Conservation (phyloP, 2,113 vertebrate genomes). For the Macquaria ambigua region DNA sequence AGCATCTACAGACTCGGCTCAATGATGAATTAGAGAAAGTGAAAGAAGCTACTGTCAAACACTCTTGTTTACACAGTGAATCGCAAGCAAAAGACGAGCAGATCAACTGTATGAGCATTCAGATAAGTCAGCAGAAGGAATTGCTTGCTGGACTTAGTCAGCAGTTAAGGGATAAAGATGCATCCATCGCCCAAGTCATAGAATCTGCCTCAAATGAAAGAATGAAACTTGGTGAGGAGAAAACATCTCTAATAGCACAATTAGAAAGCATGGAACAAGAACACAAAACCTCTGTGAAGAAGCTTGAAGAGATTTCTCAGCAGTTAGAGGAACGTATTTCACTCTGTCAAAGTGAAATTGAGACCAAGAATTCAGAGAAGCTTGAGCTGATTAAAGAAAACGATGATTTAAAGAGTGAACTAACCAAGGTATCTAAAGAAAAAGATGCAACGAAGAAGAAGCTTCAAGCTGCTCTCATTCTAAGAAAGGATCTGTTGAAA, state of each 20-base stretch:
- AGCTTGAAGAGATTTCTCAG: slow-evolving; percentile 63
- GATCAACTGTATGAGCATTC: slow-evolving; percentile 79
- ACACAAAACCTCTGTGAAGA: slow-evolving; percentile 57
- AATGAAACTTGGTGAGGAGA: slow-evolving; percentile 83
- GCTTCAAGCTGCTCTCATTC: slow-evolving; percentile 87
- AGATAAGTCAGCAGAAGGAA: slow-evolving; percentile 88
- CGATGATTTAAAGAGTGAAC: slow-evolving; percentile 74
- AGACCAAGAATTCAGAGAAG: slow-evolving; percentile 70
- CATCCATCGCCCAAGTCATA: slow-evolving; percentile 84
- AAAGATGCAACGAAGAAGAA: slow-evolving; percentile 89
- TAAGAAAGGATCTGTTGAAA: slow-evolving; percentile 88
- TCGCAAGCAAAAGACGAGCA: slow-evolving; percentile 80
- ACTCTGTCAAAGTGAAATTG: slow-evolving; percentile 58
- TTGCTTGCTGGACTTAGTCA: slow-evolving; percentile 86
- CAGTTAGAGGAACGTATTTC: slow-evolving; percentile 78
- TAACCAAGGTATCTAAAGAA: slow-evolving; percentile 83
- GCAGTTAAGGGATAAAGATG: slow-evolving; percentile 88
- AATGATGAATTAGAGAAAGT: slow-evolving; percentile 64
- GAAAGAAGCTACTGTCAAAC: slow-evolving; percentile 66
- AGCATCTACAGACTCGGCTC: slow-evolving; percentile 71
- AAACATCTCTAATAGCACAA: slow-evolving; percentile 67
- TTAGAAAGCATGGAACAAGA: slow-evolving; percentile 77
- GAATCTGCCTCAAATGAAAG: slow-evolving; percentile 87
- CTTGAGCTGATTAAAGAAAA: slow-evolving; percentile 78
- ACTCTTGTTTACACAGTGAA: slow-evolving; percentile 67